phyloP scores from a whole-genome alignment of 2,888 invertebrate species.

The Cephonodes hylas region DNA sequence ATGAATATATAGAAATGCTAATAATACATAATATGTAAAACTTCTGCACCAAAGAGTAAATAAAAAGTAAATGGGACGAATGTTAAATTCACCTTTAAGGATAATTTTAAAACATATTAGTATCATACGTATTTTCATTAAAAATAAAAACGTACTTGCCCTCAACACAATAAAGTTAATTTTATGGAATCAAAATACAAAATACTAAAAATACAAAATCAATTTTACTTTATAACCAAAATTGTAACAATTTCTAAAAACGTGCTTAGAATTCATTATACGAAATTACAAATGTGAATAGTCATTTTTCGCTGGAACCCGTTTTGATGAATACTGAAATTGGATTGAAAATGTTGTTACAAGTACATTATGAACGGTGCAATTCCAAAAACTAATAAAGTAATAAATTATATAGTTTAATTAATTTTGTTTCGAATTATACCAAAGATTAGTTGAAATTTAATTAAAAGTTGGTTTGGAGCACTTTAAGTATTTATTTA shows the following conservation, averaged over 20 bases:
- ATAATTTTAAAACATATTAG: too few species aligned
- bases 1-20: too few species aligned
- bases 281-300: not conserved
- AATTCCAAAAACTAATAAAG: not conserved
- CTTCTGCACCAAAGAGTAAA: too few species aligned
- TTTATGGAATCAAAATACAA: not conserved
- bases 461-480: not conserved
- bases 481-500: not conserved
- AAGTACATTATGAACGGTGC: not conserved
- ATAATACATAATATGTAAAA: too few species aligned
- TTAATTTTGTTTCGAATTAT: not conserved
- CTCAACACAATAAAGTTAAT: too few species aligned
- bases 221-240: not conserved
- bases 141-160: too few species aligned
- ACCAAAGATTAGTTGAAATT: not conserved
- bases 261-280: not conserved
- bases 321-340: not conserved
- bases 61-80: too few species aligned
- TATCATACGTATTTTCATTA: too few species aligned
- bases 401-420: not conserved
- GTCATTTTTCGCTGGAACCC: not conserved
- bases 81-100: too few species aligned
- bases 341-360: not conserved
- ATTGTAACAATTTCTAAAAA: not conserved
- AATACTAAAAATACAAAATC: not conserved